A percentile compares a stretch with the other conserved stretches of the same genome.
phyloP scores from a whole-genome alignment of 2,797 vertebrate genomes.

The Moxostoma hubbsi region DNA sequence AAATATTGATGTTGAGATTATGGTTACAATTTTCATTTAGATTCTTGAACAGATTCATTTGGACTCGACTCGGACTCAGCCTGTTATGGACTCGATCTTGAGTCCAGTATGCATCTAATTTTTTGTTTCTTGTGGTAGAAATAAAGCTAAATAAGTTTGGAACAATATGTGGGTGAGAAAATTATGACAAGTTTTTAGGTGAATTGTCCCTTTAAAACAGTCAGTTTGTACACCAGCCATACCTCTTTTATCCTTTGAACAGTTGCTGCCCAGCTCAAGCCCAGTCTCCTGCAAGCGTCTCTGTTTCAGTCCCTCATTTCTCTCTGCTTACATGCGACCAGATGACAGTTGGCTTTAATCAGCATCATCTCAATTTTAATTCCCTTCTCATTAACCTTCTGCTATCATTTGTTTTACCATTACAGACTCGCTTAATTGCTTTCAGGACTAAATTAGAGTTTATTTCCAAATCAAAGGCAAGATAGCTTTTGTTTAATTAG shows the following conservation, averaged over 20 bases:
- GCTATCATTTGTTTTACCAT: constrained; percentile 79
- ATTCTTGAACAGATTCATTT: no score
- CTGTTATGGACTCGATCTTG: no score
- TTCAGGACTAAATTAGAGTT: constrained; percentile 76
- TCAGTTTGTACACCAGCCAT: not conserved
- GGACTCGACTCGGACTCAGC: no score
- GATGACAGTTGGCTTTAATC: constrained; percentile 67
- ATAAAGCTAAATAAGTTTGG: no score
- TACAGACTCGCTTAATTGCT: constrained; percentile 76
- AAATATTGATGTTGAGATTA: no score
- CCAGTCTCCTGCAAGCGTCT: not conserved
- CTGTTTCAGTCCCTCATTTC: constrained; percentile 25
- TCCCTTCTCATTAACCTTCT: constrained; percentile 79
- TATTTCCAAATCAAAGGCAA: constrained; percentile 75
- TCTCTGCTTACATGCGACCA: constrained; percentile 50
- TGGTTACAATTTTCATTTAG: no score
- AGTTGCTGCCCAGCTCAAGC: constrained; percentile 4
- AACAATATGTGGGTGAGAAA: no score
- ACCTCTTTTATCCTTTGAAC: not conserved
- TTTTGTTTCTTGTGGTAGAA: no score
- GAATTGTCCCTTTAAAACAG: not conserved
- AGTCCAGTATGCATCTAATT: no score
- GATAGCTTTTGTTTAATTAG: constrained; percentile 77
- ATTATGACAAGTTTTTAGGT: no score
- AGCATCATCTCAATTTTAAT: constrained; percentile 79